Percentiles rank a stretch among this genome's conserved stretches.
These are phyloP conservation scores for Patella ulyssiponensis DNA, from an alignment of 2,888 invertebrate species.

Conservation along the genomic window DNA sequence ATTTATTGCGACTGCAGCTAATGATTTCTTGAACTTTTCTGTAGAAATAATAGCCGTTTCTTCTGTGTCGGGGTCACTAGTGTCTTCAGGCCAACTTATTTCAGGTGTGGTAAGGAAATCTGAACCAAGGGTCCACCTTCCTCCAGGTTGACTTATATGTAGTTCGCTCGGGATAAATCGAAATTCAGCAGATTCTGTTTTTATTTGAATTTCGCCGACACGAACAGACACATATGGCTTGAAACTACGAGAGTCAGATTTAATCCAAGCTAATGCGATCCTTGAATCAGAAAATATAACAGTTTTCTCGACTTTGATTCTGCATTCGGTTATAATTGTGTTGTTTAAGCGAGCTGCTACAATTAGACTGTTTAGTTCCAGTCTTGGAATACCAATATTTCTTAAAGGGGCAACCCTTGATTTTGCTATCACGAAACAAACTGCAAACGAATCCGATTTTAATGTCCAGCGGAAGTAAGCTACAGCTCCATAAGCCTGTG, in stretches of 20 bases:
- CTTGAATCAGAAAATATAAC: slow-evolving; percentile 3
- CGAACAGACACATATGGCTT: not conserved
- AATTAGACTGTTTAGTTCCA: not conserved
- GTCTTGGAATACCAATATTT: not conserved
- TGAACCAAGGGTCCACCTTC: not conserved
- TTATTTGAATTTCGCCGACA: not conserved
- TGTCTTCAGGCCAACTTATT: not conserved
- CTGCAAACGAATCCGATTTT: not conserved
- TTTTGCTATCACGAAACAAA: not conserved
- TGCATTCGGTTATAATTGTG: not conserved
- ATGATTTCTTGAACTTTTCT: not conserved
- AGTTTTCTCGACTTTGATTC: not conserved
- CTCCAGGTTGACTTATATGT: not conserved
- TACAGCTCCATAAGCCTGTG: not conserved
- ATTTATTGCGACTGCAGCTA: not conserved
- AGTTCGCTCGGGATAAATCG: not conserved
- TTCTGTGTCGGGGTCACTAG: not conserved
- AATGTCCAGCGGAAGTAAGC: not conserved
- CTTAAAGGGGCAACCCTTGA: slow-evolving; percentile 2
- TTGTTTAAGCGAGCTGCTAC: not conserved
- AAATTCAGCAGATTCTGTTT: not conserved
- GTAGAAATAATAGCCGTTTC: not conserved
- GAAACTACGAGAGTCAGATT: slow-evolving; percentile 4
- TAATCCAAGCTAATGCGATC: slow-evolving; percentile 2
- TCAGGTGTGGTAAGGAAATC: not conserved